Evolutionary conservation across 2,113 vertebrate species (phyloP).

Genomic region (Protobothrops flavoviridis): DNA sequence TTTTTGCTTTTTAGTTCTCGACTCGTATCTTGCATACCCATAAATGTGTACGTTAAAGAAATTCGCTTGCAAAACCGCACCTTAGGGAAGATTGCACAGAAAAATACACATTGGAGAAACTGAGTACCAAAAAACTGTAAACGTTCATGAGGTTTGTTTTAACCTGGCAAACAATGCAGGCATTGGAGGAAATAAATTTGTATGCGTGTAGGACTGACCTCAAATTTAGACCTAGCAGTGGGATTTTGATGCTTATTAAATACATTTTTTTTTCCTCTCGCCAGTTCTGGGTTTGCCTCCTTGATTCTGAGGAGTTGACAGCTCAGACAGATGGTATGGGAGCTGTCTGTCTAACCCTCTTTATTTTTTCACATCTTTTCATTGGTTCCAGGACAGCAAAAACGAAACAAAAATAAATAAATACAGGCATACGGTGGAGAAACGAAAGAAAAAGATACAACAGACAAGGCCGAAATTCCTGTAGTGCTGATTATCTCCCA

Average conservation of each 20-base stretch:
- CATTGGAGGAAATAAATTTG: neutral
- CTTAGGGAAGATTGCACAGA: neutral
- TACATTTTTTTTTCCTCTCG: neutral
- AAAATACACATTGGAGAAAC: neutral
- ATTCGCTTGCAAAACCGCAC: neutral
- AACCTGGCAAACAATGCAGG: neutral
- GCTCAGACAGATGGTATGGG: neutral
- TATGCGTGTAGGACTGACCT: neutral
- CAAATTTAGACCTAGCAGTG: neutral
- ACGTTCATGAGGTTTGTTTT: neutral
- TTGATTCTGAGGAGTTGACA: neutral
- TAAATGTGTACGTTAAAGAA: neutral
- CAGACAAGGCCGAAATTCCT: neutral
- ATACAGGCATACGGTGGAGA: neutral
- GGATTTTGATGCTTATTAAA: neutral
- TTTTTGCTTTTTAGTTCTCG: no score
- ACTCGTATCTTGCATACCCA: neutral
- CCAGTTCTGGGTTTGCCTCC: neutral
- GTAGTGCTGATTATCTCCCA: neutral
- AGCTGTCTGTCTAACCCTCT: neutral
- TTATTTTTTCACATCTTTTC: neutral
- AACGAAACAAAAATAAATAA: neutral
- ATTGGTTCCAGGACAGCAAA: neutral
- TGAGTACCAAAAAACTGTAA: neutral
- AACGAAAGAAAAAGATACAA: neutral